Evolutionary conservation across 2,888 invertebrate genomes (phyloP).

Genomic region (Heteromurus nitidus): DNA sequence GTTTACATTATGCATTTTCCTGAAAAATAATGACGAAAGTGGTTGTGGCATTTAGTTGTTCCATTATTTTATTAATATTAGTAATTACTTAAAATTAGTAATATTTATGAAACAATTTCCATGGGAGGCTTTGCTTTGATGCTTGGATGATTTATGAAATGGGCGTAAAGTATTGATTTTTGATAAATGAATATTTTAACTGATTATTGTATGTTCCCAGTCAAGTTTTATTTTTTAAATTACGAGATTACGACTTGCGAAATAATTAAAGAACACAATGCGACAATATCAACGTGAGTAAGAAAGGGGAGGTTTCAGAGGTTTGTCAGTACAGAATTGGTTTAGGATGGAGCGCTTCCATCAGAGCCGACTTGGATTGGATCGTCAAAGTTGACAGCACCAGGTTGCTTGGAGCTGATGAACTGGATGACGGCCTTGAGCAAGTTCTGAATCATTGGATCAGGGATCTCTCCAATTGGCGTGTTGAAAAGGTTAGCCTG

Average conservation of each 20-base stretch:
- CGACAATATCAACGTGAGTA: conserved; percentile 33
- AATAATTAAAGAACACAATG: conserved; percentile 8
- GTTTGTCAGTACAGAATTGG: neutral
- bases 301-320: neutral
- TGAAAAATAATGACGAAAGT: too few species aligned
- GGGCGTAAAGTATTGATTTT: too few species aligned
- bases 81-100: too few species aligned
- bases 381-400: neutral
- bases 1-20: too few species aligned
- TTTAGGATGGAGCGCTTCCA: neutral
- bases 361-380: neutral
- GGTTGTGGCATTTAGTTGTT: too few species aligned
- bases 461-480: neutral
- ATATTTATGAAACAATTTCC: too few species aligned
- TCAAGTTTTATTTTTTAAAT: conserved; percentile 38
- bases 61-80: too few species aligned
- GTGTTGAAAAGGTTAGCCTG: neutral
- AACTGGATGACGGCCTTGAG: neutral
- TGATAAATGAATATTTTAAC: neutral
- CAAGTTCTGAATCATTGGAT: neutral
- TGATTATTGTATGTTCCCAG: conserved; percentile 41
- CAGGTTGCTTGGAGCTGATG: neutral
- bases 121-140: too few species aligned
- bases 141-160: too few species aligned
- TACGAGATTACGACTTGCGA: too few species aligned